These are phyloP conservation scores for Psix sp. DNA, from an alignment of 1,140 invertebrate species.

Conservation along the genomic window DNA sequence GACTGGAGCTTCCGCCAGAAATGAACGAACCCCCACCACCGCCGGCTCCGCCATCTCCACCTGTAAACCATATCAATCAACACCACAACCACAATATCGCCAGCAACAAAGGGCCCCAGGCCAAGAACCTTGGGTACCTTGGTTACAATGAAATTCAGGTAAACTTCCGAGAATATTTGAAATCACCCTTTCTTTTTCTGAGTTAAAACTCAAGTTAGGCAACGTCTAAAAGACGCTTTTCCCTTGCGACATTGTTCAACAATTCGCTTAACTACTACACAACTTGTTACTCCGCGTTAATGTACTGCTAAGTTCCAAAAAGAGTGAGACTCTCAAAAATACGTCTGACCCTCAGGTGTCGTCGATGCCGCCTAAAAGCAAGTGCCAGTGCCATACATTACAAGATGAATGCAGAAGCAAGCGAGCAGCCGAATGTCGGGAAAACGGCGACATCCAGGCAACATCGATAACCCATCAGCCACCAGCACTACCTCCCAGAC, in stretches of 20 bases:
- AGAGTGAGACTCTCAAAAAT: conserved; percentile 33
- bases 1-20: conserved; percentile 37
- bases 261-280: no score
- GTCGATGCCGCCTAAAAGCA: conserved; percentile 68
- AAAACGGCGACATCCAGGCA: conserved; percentile 63
- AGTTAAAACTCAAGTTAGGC: background rate
- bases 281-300: conserved; percentile 44
- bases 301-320: conserved; percentile 23
- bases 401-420: conserved; percentile 65
- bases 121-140: conserved; percentile 62
- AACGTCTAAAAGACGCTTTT: no score
- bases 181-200: background rate
- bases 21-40: conserved; percentile 8
- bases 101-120: conserved; percentile 55
- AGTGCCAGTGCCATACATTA: conserved; percentile 74
- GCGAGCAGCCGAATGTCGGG: conserved; percentile 64
- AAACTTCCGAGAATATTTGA: background rate
- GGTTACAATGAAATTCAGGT: conserved; percentile 70
- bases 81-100: conserved; percentile 63
- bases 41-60: conserved; percentile 8
- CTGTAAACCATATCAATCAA: conserved; percentile 60
- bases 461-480: conserved; percentile 73
- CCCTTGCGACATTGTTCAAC: no score
- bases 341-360: conserved; percentile 65
- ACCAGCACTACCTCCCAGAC: conserved; percentile 72